phyloP scores from a whole-genome alignment of 2,113 vertebrate species.

The Machaerirhynchus nigripectus region DNA sequence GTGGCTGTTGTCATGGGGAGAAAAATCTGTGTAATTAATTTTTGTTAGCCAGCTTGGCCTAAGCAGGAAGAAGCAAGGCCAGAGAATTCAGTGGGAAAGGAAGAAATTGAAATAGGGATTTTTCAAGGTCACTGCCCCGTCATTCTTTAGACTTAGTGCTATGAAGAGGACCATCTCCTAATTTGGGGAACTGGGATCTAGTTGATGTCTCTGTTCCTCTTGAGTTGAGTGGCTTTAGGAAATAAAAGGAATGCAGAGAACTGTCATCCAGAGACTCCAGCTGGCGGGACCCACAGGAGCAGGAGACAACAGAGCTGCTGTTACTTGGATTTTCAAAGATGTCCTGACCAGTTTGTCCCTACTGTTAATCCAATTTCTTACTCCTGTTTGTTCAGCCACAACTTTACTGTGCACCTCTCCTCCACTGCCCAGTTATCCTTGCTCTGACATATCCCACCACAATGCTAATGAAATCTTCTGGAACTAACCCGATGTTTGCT shows the following conservation, averaged over 20 bases:
- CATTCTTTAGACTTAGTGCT: background rate
- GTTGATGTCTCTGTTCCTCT: background rate
- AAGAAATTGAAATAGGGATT: background rate
- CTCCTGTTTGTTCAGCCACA: background rate
- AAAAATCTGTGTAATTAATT: background rate
- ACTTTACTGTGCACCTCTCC: background rate
- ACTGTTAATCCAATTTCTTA: background rate
- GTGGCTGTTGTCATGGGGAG: background rate
- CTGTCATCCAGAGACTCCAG: background rate
- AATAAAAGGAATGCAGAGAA: background rate
- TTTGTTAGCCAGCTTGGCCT: background rate
- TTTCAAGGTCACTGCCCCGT: slow-evolving; percentile 1
- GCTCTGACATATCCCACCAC: background rate
- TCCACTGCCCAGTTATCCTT: background rate
- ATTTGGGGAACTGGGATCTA: background rate
- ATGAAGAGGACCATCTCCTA: background rate
- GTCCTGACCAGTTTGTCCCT: background rate
- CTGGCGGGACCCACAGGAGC: background rate
- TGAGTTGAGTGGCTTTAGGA: background rate
- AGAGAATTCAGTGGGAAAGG: slow-evolving; percentile 27
- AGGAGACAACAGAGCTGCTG: background rate
- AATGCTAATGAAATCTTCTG: background rate
- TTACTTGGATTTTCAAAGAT: background rate
- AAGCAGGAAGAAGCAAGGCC: background rate
- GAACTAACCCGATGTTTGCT: background rate